Conservation (phyloP, 2,797 vertebrate species). For the Miichthys miiuy region DNA sequence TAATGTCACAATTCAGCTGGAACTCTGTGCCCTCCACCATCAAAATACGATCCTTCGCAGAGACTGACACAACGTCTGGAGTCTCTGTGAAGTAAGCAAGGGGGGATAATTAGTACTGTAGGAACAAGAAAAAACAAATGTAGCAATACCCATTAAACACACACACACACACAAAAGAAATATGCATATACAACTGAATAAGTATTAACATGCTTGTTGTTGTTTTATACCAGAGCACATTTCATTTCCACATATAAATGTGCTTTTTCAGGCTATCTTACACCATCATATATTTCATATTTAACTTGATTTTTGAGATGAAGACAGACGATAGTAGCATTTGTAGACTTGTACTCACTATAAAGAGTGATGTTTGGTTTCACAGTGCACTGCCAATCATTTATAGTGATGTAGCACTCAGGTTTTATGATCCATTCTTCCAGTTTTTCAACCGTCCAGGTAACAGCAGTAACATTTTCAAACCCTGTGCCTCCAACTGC, state of each 20-base stretch:
- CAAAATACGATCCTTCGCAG: not conserved
- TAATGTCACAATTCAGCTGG: slow-evolving; percentile 60
- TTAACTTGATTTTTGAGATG: not conserved
- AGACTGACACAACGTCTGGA: slow-evolving; percentile 50
- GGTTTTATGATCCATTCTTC: not conserved
- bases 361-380: slow-evolving; percentile 12
- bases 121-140: not conserved
- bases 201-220: not conserved
- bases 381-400: rapidly evolving
- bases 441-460: slow-evolving; percentile 21
- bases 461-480: rapidly evolving
- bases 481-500: rapidly evolving
- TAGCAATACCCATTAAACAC: not conserved
- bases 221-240: not conserved
- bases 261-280: not conserved
- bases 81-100: slow-evolving; percentile 57
- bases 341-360: slow-evolving; percentile 54
- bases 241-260: not conserved
- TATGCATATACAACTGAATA: not conserved
- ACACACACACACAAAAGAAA: not conserved
- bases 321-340: not conserved
- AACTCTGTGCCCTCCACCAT: slow-evolving; percentile 47
- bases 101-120: not conserved
- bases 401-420: rapidly evolving
- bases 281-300: not conserved